phyloP scores from a whole-genome alignment of 2,797 vertebrate genomes.

The Sitta carolinensis region DNA sequence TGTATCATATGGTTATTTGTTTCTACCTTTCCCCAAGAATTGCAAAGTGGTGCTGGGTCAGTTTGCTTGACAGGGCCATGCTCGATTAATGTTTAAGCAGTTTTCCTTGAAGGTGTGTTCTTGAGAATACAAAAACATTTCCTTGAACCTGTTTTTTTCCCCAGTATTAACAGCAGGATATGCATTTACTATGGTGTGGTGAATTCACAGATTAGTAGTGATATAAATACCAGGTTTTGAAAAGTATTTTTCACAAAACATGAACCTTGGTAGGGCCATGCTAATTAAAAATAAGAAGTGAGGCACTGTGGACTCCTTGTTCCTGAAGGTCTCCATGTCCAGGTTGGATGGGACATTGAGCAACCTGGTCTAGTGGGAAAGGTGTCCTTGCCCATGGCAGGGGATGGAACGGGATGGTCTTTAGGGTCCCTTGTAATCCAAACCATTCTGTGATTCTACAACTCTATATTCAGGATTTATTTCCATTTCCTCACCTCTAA shows the following conservation, averaged over 20 bases:
- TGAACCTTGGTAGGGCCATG: rapidly evolving
- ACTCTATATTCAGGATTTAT: neutral
- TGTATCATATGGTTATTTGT: neutral
- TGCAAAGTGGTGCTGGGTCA: neutral
- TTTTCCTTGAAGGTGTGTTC: neutral
- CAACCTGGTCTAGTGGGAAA: neutral
- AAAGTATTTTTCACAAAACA: neutral
- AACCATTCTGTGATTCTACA: neutral
- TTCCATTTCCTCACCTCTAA: neutral
- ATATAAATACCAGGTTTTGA: neutral
- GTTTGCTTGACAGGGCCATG: neutral
- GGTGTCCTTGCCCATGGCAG: no score
- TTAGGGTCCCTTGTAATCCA: neutral
- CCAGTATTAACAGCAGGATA: neutral
- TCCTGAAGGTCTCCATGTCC: neutral
- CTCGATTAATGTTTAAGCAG: neutral
- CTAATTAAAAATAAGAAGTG: neutral
- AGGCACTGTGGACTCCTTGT: neutral
- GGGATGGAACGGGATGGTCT: neutral
- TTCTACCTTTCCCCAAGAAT: neutral
- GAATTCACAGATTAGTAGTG: neutral
- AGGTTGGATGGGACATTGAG: rapidly evolving
- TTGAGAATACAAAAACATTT: neutral
- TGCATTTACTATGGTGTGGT: neutral
- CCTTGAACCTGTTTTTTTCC: neutral